phyloP scores from a whole-genome alignment of 1,140 invertebrate genomes.

The Paramacrobiotus metropolitanus region DNA sequence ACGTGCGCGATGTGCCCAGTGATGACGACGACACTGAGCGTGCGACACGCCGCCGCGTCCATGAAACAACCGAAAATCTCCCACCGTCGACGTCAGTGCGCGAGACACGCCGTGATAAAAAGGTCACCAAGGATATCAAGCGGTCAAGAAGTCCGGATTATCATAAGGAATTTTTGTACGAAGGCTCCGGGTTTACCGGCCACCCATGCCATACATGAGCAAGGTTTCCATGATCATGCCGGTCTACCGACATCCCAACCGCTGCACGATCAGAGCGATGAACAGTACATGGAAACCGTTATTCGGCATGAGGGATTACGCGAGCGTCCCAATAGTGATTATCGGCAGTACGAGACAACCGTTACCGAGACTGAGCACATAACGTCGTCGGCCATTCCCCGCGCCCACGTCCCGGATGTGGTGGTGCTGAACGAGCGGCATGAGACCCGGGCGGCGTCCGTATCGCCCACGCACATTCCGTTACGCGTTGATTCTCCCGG shows the following conservation, averaged over 20 bases:
- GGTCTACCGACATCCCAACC: background rate
- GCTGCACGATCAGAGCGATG: background rate
- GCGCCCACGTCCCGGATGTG: slow-evolving; percentile 19
- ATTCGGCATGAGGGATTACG: slow-evolving; percentile 16
- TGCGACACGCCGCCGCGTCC: background rate
- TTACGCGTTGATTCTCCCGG: background rate
- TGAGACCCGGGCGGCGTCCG: background rate
- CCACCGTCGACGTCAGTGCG: background rate
- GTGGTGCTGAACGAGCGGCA: background rate
- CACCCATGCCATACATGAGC: no score
- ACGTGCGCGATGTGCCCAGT: background rate
- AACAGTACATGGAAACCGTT: background rate
- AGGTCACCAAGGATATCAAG: background rate
- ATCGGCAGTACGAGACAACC: slow-evolving; percentile 19
- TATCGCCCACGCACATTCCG: background rate
- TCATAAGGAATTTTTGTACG: slow-evolving; percentile 6
- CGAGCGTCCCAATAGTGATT: slow-evolving; percentile 15
- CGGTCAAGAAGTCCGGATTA: background rate
- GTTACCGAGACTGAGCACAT: slow-evolving; percentile 15
- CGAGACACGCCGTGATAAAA: no score
- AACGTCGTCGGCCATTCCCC: slow-evolving; percentile 18
- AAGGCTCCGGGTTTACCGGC: slow-evolving; percentile 3
- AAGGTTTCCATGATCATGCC: background rate
- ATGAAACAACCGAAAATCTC: background rate
- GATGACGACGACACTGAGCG: slow-evolving; percentile 7